These are phyloP conservation scores for Argynnis bischoffii DNA, from an alignment of 2,888 invertebrate genomes.

Conservation along the genomic window DNA sequence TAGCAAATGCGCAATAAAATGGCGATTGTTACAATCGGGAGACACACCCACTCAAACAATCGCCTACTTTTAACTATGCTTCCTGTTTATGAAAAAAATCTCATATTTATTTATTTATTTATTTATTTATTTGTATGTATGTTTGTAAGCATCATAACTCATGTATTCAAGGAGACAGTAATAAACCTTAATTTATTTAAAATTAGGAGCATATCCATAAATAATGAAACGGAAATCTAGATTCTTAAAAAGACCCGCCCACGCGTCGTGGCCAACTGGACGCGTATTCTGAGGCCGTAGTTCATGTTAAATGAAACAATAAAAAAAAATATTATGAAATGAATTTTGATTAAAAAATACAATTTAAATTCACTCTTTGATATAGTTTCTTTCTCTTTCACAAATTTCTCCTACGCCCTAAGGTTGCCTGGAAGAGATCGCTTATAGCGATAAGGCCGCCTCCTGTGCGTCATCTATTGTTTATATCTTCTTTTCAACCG, in stretches of 20 bases:
- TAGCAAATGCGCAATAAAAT: slow-evolving; percentile 66
- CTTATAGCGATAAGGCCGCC: no score
- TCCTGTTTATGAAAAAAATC: slow-evolving; percentile 63
- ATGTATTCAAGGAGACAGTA: slow-evolving; percentile 1
- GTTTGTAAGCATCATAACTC: no score
- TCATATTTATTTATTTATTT: no score
- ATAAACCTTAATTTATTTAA: slow-evolving; percentile 8
- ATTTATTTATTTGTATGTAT: no score
- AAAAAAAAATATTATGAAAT: no score
- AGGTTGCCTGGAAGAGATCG: no score
- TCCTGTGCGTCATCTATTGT: no score
- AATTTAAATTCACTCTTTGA: no score
- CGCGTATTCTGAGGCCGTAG: not conserved
- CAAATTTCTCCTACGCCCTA: no score
- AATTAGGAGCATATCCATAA: slow-evolving; percentile 1
- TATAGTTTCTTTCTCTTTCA: no score
- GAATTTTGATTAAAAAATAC: no score
- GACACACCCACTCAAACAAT: slow-evolving; percentile 68
- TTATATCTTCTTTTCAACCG: no score
- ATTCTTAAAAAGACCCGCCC: slow-evolving; percentile 39
- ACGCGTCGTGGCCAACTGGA: slow-evolving; percentile 35
- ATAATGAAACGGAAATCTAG: slow-evolving; percentile 41
- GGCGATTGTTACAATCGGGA: slow-evolving; percentile 60
- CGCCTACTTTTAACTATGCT: slow-evolving; percentile 61
- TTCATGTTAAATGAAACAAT: not conserved